Percentiles rank a stretch among this genome's conserved stretches.
Evolutionary conservation across 2,888 invertebrate species (phyloP).

Genomic region (Chrysolina americana): DNA sequence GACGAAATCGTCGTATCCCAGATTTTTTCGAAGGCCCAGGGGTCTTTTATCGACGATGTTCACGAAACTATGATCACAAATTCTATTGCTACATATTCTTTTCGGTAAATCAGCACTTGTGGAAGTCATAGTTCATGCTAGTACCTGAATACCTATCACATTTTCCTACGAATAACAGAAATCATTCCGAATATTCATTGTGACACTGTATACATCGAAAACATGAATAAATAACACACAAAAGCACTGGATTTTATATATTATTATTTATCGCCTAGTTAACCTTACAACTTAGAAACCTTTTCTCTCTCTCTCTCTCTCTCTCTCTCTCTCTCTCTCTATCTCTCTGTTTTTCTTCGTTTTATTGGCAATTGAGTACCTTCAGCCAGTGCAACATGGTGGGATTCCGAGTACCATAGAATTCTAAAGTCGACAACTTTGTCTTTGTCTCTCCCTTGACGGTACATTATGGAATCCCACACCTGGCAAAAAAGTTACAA

Average conservation of each 20-base stretch:
- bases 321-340: no score
- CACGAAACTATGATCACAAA: conserved; percentile 42
- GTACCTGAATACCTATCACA: background rate
- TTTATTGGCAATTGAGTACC: no score
- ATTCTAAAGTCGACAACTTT: no score
- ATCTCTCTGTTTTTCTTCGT: no score
- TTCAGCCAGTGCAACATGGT: no score
- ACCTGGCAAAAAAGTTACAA: no score
- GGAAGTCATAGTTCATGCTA: conserved; percentile 18
- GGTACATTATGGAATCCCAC: no score
- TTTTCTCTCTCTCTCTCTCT: no score
- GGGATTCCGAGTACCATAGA: no score
- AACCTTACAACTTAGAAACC: background rate
- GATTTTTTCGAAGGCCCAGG: conserved; percentile 57
- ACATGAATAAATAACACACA: background rate
- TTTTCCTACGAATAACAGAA: conserved; percentile 3
- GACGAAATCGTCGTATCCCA: conserved; percentile 62
- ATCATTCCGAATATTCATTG: conserved; percentile 1
- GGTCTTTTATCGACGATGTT: conserved; percentile 45
- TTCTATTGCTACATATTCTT: conserved; percentile 36
- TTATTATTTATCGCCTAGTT: background rate
- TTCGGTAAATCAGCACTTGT: conserved; percentile 20
- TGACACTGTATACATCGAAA: background rate
- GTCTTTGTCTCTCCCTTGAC: no score
- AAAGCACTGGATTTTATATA: background rate